A percentile compares a stretch with the other conserved stretches of the same genome.
Evolutionary conservation across 2,888 invertebrate genomes (phyloP).

Genomic region (Chouioia cunea): DNA sequence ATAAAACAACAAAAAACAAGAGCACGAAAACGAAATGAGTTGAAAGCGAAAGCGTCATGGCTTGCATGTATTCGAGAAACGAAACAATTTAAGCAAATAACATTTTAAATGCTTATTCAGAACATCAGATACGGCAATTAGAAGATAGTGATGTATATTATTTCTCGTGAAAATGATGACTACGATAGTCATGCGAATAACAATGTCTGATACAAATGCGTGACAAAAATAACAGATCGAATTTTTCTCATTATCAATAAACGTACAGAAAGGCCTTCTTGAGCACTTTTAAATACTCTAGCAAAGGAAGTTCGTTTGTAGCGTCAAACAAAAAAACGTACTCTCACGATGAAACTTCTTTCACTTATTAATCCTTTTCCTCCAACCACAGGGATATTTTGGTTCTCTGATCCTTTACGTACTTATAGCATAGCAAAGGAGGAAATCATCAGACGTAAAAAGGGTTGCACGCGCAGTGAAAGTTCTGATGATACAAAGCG

Average conservation of each 20-base stretch:
- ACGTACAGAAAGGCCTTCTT: too few relatives aligned
- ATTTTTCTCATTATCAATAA: too few relatives aligned
- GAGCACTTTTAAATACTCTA: too few relatives aligned
- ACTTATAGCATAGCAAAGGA: neutral
- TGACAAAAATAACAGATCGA: too few relatives aligned
- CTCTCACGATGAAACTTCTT: neutral
- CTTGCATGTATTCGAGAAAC: too few relatives aligned
- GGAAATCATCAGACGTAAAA: slow-evolving; percentile 16
- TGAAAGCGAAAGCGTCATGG: slow-evolving; percentile 19
- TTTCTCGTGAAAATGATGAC: too few relatives aligned
- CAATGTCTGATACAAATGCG: too few relatives aligned
- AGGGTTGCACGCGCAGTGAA: neutral
- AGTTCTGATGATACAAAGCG: slow-evolving; percentile 38
- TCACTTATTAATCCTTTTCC: slow-evolving; percentile 26
- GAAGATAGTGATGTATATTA: too few relatives aligned
- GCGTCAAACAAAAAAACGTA: neutral
- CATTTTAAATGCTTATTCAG: too few relatives aligned
- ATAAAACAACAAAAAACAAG: neutral
- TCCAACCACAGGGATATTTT: neutral
- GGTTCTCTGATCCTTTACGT: neutral
- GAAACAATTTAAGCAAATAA: too few relatives aligned
- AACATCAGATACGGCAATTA: too few relatives aligned
- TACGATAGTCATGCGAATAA: too few relatives aligned
- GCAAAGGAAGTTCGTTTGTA: neutral
- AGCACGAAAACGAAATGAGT: slow-evolving; percentile 1